These are phyloP conservation scores for Capitulum mitella DNA, from an alignment of 2,888 invertebrate genomes.

Conservation along the genomic window DNA sequence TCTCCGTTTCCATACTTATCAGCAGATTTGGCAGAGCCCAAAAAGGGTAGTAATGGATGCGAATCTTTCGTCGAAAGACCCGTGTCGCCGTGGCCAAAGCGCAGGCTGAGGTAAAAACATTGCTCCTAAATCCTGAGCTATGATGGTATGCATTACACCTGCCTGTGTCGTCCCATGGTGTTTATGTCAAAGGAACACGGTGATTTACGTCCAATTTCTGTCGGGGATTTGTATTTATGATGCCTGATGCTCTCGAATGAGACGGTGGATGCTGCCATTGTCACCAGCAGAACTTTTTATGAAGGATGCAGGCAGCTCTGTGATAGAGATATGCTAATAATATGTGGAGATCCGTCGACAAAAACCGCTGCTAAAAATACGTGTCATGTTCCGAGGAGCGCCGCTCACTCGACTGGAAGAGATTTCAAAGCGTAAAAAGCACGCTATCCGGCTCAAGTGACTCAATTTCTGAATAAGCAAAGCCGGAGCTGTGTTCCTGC, in stretches of 20 bases:
- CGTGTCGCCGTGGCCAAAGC: too few species aligned
- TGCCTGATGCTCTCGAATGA: background rate
- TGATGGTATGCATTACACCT: too few species aligned
- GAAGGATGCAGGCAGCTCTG: background rate
- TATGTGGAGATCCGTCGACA: background rate
- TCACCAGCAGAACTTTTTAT: background rate
- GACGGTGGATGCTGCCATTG: background rate
- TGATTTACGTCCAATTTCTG: background rate
- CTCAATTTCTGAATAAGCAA: conserved; percentile 20
- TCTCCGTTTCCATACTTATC: too few species aligned
- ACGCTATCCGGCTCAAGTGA: background rate
- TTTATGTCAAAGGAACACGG: background rate
- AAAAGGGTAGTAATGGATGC: too few species aligned
- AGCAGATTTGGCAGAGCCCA: too few species aligned
- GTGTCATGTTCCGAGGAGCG: background rate
- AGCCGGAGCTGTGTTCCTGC: background rate
- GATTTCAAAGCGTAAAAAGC: background rate
- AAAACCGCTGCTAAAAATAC: background rate
- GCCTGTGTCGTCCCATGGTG: background rate
- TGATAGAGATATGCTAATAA: background rate
- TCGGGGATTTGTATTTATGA: background rate
- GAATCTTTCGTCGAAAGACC: too few species aligned
- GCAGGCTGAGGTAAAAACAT: too few species aligned
- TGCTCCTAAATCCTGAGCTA: too few species aligned
- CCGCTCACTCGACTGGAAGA: background rate